A percentile compares a stretch with the other conserved stretches of the same genome.
Conservation (phyloP, 1,140 invertebrate genomes). For the Heliconius melpomene region DNA sequence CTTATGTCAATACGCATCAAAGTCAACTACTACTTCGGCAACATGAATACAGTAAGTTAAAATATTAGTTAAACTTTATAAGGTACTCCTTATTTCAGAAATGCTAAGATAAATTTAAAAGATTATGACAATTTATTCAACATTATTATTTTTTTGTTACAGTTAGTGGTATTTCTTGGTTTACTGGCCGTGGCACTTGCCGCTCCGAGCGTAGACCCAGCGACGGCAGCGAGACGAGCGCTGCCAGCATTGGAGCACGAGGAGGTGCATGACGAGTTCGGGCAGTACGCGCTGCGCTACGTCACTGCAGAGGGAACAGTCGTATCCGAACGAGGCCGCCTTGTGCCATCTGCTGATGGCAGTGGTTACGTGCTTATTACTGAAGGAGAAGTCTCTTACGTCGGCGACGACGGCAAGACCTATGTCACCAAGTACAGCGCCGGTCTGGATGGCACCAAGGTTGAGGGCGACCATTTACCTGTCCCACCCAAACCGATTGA, state of each 20-base stretch:
- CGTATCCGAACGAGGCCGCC: conserved; percentile 44
- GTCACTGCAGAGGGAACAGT: conserved; percentile 64
- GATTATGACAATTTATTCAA: background rate
- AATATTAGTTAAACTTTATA: background rate
- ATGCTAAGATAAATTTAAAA: background rate
- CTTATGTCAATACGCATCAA: background rate
- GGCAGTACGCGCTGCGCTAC: conserved; percentile 62
- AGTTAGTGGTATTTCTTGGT: background rate
- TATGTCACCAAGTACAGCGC: conserved; percentile 6
- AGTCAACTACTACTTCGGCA: background rate
- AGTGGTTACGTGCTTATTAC: conserved; percentile 15
- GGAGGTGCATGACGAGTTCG: conserved; percentile 23
- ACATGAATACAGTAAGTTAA: background rate
- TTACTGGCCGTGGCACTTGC: background rate
- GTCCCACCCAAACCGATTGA: background rate
- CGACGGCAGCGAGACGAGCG: background rate
- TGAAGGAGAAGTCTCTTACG: background rate
- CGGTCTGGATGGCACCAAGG: background rate
- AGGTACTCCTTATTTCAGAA: background rate
- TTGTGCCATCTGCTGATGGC: conserved; percentile 55
- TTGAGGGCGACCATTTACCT: background rate
- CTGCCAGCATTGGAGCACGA: conserved; percentile 55
- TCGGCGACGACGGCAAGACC: background rate
- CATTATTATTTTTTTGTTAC: background rate
- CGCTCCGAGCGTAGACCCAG: background rate